A percentile compares a stretch with the other conserved stretches of the same genome.
Evolutionary conservation across 2,797 vertebrate species (phyloP).

Genomic region (Epinephelus awoara): DNA sequence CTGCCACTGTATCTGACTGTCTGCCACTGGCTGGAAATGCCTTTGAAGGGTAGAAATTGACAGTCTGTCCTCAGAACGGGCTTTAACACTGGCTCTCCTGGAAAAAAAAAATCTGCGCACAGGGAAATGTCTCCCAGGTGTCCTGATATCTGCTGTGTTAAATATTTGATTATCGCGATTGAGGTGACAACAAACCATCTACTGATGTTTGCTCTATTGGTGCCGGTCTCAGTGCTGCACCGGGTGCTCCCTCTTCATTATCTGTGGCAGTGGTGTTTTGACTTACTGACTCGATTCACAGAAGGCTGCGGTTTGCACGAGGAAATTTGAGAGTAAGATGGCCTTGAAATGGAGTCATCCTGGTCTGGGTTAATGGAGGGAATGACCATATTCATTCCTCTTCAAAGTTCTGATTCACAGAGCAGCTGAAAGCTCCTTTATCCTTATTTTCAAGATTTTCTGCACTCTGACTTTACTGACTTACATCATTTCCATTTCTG

Average conservation of each 20-base stretch:
- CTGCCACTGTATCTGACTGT: slow-evolving; percentile 34
- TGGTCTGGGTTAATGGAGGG: slow-evolving; percentile 18
- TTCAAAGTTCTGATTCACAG: slow-evolving; percentile 17
- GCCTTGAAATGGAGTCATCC: slow-evolving; percentile 46
- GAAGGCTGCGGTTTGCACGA: slow-evolving; percentile 41
- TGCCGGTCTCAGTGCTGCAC: background rate
- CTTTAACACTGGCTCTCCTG: slow-evolving; percentile 6
- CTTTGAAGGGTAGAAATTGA: slow-evolving; percentile 50
- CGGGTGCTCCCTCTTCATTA: slow-evolving; percentile 25
- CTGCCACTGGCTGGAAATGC: slow-evolving; percentile 34
- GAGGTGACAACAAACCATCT: slow-evolving; percentile 40
- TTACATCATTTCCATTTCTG: background rate
- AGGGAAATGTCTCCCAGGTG: slow-evolving; percentile 25
- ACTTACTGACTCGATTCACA: slow-evolving; percentile 40
- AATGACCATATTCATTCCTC: slow-evolving; percentile 25
- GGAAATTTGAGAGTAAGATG: slow-evolving; percentile 39
- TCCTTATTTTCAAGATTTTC: slow-evolving; percentile 1
- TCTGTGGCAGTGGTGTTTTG: slow-evolving; percentile 12
- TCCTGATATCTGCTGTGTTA: slow-evolving; percentile 33
- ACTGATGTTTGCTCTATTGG: slow-evolving; percentile 43
- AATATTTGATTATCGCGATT: slow-evolving; percentile 66
- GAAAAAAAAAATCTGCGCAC: background rate
- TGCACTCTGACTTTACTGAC: background rate
- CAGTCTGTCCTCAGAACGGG: slow-evolving; percentile 8
- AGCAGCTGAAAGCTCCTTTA: slow-evolving; percentile 9